These are phyloP conservation scores for Orchesellides sinensis DNA, from an alignment of 2,888 invertebrate species.

Conservation along the genomic window DNA sequence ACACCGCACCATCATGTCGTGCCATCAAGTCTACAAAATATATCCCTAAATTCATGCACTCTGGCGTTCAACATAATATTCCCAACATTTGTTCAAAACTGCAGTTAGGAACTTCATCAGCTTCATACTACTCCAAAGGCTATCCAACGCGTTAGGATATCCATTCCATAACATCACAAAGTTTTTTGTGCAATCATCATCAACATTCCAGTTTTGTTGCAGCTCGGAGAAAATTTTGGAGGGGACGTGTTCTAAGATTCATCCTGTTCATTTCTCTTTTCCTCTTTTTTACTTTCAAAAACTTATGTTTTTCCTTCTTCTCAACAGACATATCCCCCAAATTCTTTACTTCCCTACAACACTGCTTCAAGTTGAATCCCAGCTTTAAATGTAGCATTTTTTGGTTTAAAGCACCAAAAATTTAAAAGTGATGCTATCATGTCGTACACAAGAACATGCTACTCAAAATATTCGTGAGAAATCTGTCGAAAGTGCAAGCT, in stretches of 20 bases:
- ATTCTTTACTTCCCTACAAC: background rate
- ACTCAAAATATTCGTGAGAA: slow-evolving; percentile 12
- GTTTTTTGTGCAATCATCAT: background rate
- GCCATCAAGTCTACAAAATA: background rate
- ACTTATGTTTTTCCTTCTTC: background rate
- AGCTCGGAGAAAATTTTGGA: background rate
- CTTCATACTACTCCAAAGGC: background rate
- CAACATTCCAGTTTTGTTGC: background rate
- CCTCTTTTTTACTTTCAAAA: background rate
- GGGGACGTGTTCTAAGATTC: background rate
- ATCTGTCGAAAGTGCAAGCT: background rate
- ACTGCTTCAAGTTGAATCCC: background rate
- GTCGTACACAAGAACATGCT: background rate
- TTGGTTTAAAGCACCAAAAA: slow-evolving; percentile 15
- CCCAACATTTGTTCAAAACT: slow-evolving; percentile 5
- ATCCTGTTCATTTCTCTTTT: background rate
- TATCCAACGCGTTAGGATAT: background rate
- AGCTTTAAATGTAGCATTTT: slow-evolving; percentile 8
- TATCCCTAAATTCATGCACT: background rate
- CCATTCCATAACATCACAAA: background rate
- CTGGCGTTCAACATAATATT: background rate
- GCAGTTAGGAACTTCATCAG: slow-evolving; percentile 6
- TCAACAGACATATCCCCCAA: background rate
- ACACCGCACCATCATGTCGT: background rate
- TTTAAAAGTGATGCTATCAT: background rate